Conservation (phyloP, 2,113 vertebrate genomes). For the Microcebus tavaratra region DNA sequence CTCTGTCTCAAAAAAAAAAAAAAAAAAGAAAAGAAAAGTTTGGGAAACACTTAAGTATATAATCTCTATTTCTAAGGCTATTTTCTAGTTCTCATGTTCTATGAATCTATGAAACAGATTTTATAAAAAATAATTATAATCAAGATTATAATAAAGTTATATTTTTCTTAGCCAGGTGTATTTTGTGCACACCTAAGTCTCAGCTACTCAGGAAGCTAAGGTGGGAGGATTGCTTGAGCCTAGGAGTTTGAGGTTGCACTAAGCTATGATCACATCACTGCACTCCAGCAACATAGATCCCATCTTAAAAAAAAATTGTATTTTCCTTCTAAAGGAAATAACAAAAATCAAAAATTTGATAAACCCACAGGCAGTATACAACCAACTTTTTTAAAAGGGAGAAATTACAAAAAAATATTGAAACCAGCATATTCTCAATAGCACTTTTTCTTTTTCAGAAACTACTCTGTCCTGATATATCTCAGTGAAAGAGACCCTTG, state of each 20-base stretch:
- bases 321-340: neutral
- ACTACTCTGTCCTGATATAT: neutral
- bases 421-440: neutral
- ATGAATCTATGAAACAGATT: conserved; percentile 17
- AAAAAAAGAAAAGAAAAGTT: too few species aligned
- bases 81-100: neutral
- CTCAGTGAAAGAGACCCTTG: neutral
- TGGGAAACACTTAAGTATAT: neutral
- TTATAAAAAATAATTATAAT: neutral
- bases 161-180: neutral
- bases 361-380: neutral
- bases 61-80: neutral
- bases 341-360: neutral
- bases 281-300: too few species aligned
- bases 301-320: too few species aligned
- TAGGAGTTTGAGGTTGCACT: too few species aligned
- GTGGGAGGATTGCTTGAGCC: neutral
- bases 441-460: neutral
- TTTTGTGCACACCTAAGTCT: neutral
- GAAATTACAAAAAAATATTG: neutral
- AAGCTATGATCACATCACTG: too few species aligned
- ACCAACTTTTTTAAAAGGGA: neutral
- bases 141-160: neutral
- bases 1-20: too few species aligned
- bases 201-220: neutral